Base-by-base conservation (phyloP, 2,888 invertebrate species). In the Pinctada fucata region DNA sequence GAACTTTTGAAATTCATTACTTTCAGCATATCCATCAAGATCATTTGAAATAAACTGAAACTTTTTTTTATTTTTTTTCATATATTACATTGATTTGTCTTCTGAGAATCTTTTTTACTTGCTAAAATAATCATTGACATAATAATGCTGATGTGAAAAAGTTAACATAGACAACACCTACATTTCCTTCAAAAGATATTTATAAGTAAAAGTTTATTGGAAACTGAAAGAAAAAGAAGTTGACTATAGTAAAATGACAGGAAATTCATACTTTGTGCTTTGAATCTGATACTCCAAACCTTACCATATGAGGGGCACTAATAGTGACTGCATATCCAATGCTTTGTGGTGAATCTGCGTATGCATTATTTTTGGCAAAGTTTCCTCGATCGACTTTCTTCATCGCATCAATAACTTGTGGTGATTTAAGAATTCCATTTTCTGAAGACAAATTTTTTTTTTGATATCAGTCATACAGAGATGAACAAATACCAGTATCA, bases 251-350 rank as follows among this genome's bases (percentile, higher is more conserved):
- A 31, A 31, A 31, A 31, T 31, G 31, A 31, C 31, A 31, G 31
- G 31, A 31, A 31, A 31, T 31, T 31, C 31, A 31, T 31, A 31
- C 31, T 31, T 31, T 31, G 31, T 31, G 31, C 31, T 31, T 31
- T 31, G 31, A 31, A 31, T 31, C 31, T 31, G 31, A 31, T 31
- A 31, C 31, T 31, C 31, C 31, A 31, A 58, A 58, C 68, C 80
- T 78, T 80, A 92, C 92, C 92, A 93, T 93, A 76, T 93, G 92
- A 47, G 92, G 92, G n/a, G 93, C 93, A 83, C 92, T 92, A 70
- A 93, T 93, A 5, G 93, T 93, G 3, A 97, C 99, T 49, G 97
- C 96, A 92, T 95, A 98, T 70, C 99, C 99, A 91, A 99, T 99
- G 72, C 96, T 94, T 81, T 92, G 92, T 49, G 93, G 93, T 2